These are phyloP conservation scores for Barbus barbus DNA, from an alignment of 2,113 vertebrate species.

Conservation along the genomic window DNA sequence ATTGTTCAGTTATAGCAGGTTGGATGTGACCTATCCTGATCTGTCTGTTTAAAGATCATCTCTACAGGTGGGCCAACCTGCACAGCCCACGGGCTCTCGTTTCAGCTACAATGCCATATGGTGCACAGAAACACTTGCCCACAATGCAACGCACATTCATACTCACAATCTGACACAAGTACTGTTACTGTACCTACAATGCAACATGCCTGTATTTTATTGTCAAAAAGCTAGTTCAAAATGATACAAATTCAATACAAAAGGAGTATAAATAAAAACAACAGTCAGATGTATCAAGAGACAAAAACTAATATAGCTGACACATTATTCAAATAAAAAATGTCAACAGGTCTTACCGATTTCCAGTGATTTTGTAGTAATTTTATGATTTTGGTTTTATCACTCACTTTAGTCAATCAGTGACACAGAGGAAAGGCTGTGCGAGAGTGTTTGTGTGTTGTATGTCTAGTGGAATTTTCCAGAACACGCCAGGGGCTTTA, in stretches of 20 bases:
- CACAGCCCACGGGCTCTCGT: background rate
- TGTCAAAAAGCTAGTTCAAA: background rate
- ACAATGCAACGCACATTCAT: background rate
- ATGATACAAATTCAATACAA: background rate
- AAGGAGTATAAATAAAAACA: background rate
- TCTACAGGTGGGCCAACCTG: conserved; percentile 35
- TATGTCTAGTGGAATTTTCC: conserved; percentile 8
- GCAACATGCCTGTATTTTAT: background rate
- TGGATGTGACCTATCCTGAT: conserved; percentile 32
- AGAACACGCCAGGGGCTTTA: conserved; percentile 15
- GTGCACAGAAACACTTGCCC: background rate
- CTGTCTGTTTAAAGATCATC: conserved; percentile 37
- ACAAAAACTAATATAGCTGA: background rate
- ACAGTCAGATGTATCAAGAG: background rate
- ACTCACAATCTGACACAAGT: background rate
- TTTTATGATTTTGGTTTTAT: background rate
- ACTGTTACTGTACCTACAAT: background rate
- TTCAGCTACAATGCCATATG: conserved; percentile 33
- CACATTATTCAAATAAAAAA: background rate
- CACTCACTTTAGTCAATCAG: background rate
- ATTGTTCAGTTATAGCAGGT: conserved; percentile 59
- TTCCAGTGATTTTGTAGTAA: background rate
- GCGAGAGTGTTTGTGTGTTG: background rate
- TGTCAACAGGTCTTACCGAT: background rate
- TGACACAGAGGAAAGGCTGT: background rate